Evolutionary conservation across 2,888 invertebrate genomes (phyloP).

Genomic region (Netelia fuscicornis): DNA sequence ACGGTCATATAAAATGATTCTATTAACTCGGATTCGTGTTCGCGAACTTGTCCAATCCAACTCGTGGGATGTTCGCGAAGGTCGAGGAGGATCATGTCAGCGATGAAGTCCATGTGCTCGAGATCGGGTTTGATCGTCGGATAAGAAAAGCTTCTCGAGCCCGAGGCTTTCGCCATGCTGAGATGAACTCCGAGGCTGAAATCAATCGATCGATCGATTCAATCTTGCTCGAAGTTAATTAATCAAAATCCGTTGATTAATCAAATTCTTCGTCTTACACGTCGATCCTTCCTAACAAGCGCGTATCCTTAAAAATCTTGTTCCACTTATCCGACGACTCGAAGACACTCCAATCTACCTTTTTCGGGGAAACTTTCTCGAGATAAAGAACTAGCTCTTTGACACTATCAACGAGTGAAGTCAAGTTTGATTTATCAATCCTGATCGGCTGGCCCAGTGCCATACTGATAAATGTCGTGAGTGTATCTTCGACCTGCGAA

Average conservation of each 20-base stretch:
- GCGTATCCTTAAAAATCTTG: constrained; percentile 69
- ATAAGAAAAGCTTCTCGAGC: constrained; percentile 75
- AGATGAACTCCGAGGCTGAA: constrained; percentile 78
- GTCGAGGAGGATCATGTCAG: constrained; percentile 73
- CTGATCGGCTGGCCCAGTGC: constrained; percentile 71
- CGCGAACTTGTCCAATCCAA: constrained; percentile 78
- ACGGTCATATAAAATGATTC: constrained; percentile 80
- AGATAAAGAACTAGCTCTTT: constrained; percentile 74
- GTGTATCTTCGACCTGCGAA: constrained; percentile 74
- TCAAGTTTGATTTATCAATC: constrained; percentile 78
- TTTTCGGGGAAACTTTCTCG: constrained; percentile 66
- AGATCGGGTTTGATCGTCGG: constrained; percentile 76
- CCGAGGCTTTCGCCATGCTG: constrained; percentile 76
- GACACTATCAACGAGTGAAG: constrained; percentile 74
- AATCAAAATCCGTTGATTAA: constrained; percentile 12
- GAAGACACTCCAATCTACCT: constrained; percentile 75
- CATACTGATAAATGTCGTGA: constrained; percentile 76
- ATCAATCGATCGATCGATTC: not conserved
- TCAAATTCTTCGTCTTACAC: constrained; percentile 71
- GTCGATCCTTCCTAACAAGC: constrained; percentile 70
- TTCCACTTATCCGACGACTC: constrained; percentile 70
- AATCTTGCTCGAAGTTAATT: not conserved
- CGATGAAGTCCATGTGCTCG: constrained; percentile 77
- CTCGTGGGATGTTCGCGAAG: constrained; percentile 72
- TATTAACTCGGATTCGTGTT: constrained; percentile 74